These are phyloP conservation scores for Lamellibrachia satsuma DNA, from an alignment of 2,888 invertebrate species.

Conservation along the genomic window DNA sequence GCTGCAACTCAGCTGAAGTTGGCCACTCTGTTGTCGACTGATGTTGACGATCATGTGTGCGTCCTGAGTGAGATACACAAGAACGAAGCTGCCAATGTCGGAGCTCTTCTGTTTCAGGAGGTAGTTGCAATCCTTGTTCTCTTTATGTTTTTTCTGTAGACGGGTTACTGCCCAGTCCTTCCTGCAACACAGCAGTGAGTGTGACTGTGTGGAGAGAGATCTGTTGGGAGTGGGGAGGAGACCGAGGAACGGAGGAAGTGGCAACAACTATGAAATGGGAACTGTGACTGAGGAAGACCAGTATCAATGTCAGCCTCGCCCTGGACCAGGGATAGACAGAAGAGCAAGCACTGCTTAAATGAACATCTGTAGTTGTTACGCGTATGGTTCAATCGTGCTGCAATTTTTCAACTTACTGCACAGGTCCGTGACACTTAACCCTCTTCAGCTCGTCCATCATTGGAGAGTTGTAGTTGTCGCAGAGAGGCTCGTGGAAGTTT, in stretches of 20 bases:
- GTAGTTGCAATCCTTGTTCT: conserved; percentile 31
- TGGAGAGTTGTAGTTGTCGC: conserved; percentile 31
- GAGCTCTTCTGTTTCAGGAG: conserved; percentile 33
- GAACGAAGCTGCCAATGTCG: conserved; percentile 28
- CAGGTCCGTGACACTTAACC: conserved; percentile 38
- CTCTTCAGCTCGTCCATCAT: conserved; percentile 27
- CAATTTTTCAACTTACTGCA: conserved; percentile 30
- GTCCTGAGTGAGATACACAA: conserved; percentile 25
- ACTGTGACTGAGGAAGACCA: too few relatives aligned
- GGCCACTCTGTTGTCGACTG: not conserved
- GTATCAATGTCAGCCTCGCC: too few relatives aligned
- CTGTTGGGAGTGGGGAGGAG: too few relatives aligned
- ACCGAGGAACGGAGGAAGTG: too few relatives aligned
- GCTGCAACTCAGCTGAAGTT: not conserved
- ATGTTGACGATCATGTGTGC: not conserved
- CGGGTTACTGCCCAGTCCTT: conserved; percentile 36
- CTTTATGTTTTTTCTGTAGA: conserved; percentile 28
- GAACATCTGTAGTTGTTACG: too few relatives aligned
- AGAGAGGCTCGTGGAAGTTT: conserved; percentile 34
- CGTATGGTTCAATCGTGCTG: not conserved
- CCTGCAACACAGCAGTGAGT: conserved; percentile 22
- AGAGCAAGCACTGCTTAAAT: too few relatives aligned
- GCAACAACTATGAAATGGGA: too few relatives aligned
- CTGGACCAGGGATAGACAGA: too few relatives aligned
- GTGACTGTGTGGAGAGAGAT: not conserved